Evolutionary conservation across 2,113 vertebrate genomes (phyloP).

Genomic region (Erythrocercus mccallii): DNA sequence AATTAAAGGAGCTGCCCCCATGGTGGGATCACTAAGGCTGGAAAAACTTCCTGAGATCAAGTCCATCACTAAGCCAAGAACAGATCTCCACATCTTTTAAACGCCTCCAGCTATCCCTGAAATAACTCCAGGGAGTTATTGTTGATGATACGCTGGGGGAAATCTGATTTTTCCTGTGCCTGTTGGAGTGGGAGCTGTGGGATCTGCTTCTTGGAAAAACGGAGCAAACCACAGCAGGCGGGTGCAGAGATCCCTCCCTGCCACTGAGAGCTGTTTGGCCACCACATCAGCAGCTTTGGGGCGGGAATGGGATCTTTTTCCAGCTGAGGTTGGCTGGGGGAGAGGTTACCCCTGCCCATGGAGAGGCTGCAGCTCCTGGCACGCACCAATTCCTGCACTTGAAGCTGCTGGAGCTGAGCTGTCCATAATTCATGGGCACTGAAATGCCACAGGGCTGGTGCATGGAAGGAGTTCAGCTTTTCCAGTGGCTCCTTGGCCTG

Average conservation of each 20-base stretch:
- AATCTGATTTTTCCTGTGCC: not conserved
- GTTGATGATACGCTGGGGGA: not conserved
- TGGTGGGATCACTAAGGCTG: not conserved
- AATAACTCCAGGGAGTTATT: not conserved
- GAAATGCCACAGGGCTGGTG: not conserved
- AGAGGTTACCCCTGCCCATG: fast-evolving
- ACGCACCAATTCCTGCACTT: not conserved
- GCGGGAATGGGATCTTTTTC: not conserved
- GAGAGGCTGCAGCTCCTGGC: not conserved
- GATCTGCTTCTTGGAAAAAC: not conserved
- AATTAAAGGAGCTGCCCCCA: not conserved
- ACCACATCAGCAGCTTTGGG: not conserved
- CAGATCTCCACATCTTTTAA: not conserved
- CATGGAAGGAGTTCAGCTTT: not conserved
- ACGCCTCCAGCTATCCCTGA: not conserved
- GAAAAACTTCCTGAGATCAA: not conserved
- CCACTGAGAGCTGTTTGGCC: not conserved
- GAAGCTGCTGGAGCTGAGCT: not conserved
- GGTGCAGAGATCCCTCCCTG: not conserved
- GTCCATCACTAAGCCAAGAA: not conserved
- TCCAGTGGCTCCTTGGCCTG: not conserved
- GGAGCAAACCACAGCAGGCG: not conserved
- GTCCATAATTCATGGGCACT: not conserved
- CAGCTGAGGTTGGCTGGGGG: not conserved
- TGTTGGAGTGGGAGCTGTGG: not conserved